These are phyloP conservation scores for Nymphalis urticae DNA, from an alignment of 2,888 invertebrate genomes.

Conservation along the genomic window DNA sequence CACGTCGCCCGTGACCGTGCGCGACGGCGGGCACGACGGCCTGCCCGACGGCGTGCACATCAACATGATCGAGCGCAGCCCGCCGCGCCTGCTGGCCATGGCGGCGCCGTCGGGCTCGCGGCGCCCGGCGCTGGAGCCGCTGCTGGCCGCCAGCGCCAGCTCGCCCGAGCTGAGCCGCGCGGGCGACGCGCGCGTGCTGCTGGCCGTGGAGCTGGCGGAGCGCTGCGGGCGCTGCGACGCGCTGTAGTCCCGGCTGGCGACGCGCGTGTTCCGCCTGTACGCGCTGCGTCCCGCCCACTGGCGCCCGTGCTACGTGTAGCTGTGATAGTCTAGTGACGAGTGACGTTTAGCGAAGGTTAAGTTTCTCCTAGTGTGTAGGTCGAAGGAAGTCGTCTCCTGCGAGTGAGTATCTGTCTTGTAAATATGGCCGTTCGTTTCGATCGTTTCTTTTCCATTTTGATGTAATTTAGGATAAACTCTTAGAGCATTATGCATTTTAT, in stretches of 20 bases:
- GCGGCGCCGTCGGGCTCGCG: slow-evolving; percentile 50
- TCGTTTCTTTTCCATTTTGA: slow-evolving; percentile 69
- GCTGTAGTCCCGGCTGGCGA: slow-evolving; percentile 76
- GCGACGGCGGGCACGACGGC: slow-evolving; percentile 70
- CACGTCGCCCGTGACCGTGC: slow-evolving; percentile 66
- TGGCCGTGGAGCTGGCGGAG: slow-evolving; percentile 67
- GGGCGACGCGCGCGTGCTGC: slow-evolving; percentile 56
- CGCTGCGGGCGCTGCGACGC: slow-evolving; percentile 59
- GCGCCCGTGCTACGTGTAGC: slow-evolving; percentile 41
- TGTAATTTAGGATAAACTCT: slow-evolving; percentile 74
- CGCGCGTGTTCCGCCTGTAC: slow-evolving; percentile 77
- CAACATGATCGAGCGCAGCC: slow-evolving; percentile 78
- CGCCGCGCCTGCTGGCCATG: slow-evolving; percentile 48
- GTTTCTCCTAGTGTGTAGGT: slow-evolving; percentile 62
- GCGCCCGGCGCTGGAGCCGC: slow-evolving; percentile 68
- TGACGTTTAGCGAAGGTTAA: slow-evolving; percentile 53
- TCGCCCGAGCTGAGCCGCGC: slow-evolving; percentile 68
- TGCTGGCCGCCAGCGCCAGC: slow-evolving; percentile 70
- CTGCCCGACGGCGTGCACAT: slow-evolving; percentile 81
- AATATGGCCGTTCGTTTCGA: slow-evolving; percentile 69
- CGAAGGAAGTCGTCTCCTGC: slow-evolving; percentile 58
- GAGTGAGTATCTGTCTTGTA: slow-evolving; percentile 70
- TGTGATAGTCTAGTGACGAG: slow-evolving; percentile 77
- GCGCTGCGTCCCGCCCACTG: slow-evolving; percentile 55
- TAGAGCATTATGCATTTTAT: slow-evolving; percentile 74